phyloP scores from a whole-genome alignment of 2,113 vertebrate species.

The Sapajus apella region DNA sequence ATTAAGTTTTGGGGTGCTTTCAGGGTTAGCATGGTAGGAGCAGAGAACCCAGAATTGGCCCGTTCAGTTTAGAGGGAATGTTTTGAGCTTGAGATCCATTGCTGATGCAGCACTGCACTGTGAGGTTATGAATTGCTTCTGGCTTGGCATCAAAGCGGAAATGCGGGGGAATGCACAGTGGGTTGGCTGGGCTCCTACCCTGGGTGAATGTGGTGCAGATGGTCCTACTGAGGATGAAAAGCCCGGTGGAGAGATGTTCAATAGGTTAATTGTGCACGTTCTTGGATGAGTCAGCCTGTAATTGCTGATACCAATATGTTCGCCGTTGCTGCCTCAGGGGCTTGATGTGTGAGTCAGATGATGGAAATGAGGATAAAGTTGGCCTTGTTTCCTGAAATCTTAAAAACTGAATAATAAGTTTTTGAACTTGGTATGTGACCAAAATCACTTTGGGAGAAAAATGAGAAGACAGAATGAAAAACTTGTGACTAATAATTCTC shows the following conservation, averaged over 20 bases:
- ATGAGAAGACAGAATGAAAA: not conserved
- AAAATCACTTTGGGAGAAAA: constrained; percentile 22
- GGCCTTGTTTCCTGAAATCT: constrained; percentile 54
- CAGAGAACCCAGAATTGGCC: not conserved
- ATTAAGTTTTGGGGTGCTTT: not conserved
- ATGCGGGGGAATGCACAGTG: not conserved
- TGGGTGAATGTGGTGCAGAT: not conserved
- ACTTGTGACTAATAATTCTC: not conserved
- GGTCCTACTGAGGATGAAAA: not conserved
- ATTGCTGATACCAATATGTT: constrained; percentile 60
- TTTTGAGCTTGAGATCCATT: not conserved
- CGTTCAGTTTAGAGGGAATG: not conserved
- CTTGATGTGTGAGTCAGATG: constrained; percentile 42
- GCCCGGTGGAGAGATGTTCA: not conserved
- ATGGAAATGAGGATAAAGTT: not conserved
- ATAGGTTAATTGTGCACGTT: constrained; percentile 34
- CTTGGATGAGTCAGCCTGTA: constrained; percentile 39
- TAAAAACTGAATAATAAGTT: not conserved
- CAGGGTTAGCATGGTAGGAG: not conserved
- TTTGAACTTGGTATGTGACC: constrained; percentile 34
- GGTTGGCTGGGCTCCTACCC: not conserved
- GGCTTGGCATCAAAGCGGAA: not conserved
- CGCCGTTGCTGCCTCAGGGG: not conserved
- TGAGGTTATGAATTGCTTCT: not conserved
- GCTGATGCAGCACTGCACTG: rapidly evolving